Percentiles rank a stretch among this genome's conserved stretches.
These are phyloP conservation scores for Cataglyphis livida DNA, from an alignment of 2,888 invertebrate genomes.

Conservation along the genomic window DNA sequence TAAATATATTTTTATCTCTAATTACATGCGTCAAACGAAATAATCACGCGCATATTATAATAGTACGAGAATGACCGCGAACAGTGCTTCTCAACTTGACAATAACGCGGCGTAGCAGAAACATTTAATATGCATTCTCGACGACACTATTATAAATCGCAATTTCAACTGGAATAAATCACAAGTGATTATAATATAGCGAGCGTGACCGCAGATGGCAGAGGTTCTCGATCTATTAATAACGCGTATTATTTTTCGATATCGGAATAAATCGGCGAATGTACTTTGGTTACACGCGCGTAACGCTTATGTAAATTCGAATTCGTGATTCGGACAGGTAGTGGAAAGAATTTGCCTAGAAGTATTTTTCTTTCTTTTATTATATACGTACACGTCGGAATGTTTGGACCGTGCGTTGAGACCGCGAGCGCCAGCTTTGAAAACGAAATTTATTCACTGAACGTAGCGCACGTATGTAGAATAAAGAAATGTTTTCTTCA, in stretches of 20 bases:
- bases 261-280: not conserved
- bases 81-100: constrained; percentile 5
- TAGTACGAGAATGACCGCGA: not conserved
- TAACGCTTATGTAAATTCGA: not conserved
- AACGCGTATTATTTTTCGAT: not conserved
- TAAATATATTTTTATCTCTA: not conserved
- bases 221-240: not conserved
- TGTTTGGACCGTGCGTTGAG: constrained; percentile 13
- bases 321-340: not conserved
- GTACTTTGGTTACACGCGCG: not conserved
- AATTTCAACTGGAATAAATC: constrained; percentile 20
- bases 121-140: not conserved
- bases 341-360: constrained; percentile 13
- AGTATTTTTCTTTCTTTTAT: not conserved
- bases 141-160: not conserved
- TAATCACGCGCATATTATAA: not conserved
- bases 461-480: constrained; percentile 40
- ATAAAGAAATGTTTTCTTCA: constrained; percentile 30
- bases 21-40: not conserved
- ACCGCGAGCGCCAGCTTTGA: constrained; percentile 38
- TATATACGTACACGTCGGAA: constrained; percentile 29
- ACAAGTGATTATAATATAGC: not conserved
- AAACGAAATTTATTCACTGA: constrained; percentile 37
- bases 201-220: not conserved
- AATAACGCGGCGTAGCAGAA: not conserved